Base-by-base conservation (phyloP, 1,140 invertebrate genomes). In the Eumaeus atala region DNA sequence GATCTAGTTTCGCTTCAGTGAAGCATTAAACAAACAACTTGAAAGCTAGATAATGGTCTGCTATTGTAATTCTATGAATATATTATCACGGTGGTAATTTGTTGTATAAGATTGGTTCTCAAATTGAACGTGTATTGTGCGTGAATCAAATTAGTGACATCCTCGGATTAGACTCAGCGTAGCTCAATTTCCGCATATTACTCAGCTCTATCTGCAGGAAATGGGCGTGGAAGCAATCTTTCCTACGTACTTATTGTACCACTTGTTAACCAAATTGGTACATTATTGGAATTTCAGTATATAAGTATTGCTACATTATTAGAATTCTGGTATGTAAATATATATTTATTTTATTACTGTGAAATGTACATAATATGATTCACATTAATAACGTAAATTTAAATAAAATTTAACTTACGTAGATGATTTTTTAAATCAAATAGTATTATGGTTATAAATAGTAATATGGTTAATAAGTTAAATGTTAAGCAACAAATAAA, bases 81-180 rank as follows among this genome's bases (percentile, higher is more conserved):
- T 16, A 6, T 18, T 9, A 44, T 44, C 40, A 3, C 21, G 21
- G 12, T 44, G 40, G 16, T 44, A 44, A 44, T 44, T 16, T 44
- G 16, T 16, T 9, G 40, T 44, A 18, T 44, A 44, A 28, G 21
- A 28, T 28, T 28, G 21, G 21, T 28, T 28, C 21, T 28, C 21
- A 6, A 28, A 44, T 16, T 44, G 40, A 16, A 44, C 40, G 17
- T 14, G 17, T 44, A 58, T 61, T 62, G 61, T 61, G 59, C 53
- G 59, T 56, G 51, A 65, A 70, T 67, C 67, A 70, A 74, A 72
- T 74, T 69, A 70, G 62, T 67, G 60, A 66, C 61, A 62, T 67
- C 64, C 70, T 60, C 50, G 62, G 63, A 70, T 74, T 68, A 74
- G 50, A 51, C 38, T 63, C 56, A 54, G 50, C 52, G 40, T 12